Percentiles rank a stretch among this genome's conserved stretches.
Evolutionary conservation across 2,113 vertebrate genomes (phyloP).

Genomic region (Tympanuchus pallidicinctus): DNA sequence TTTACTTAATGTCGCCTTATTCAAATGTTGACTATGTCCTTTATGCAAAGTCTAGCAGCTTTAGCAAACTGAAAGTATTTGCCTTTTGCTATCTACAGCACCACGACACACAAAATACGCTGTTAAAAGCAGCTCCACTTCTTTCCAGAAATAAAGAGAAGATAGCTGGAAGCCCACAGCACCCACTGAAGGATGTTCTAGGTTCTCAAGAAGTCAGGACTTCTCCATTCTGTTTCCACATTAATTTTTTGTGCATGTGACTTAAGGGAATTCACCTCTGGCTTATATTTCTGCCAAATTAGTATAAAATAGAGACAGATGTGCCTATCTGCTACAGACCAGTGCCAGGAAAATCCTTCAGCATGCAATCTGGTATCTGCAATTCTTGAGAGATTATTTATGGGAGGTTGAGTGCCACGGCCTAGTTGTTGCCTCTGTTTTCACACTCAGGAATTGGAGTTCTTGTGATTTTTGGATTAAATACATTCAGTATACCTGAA

Average conservation of each 20-base stretch:
- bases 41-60: neutral
- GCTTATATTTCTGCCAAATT: neutral
- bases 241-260: neutral
- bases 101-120: neutral
- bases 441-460: neutral
- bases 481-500: neutral
- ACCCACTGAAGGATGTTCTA: neutral
- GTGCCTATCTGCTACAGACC: neutral
- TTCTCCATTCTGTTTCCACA: neutral
- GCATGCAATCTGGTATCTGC: neutral
- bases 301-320: neutral
- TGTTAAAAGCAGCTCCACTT: neutral
- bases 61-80: neutral
- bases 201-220: neutral
- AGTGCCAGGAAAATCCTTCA: neutral
- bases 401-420: neutral
- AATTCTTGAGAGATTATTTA: neutral
- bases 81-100: neutral
- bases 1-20: neutral
- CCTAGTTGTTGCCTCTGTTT: neutral
- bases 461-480: neutral
- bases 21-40: neutral
- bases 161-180: neutral
- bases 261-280: neutral
- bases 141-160: neutral